Evolutionary conservation across 2,888 invertebrate genomes (phyloP).

Genomic region (Leptopilina drosophilae): DNA sequence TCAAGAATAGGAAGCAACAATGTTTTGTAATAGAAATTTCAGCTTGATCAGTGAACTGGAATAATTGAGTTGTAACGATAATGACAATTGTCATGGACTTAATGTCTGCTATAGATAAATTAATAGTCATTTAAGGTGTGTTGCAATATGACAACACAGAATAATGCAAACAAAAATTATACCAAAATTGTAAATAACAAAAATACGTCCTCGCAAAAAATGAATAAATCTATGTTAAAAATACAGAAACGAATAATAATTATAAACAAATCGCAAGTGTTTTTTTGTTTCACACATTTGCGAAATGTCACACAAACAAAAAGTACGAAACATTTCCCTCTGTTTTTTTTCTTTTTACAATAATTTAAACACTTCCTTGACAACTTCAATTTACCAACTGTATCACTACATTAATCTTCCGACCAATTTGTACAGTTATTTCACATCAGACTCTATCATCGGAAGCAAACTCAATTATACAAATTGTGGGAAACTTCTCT

Average conservation of each 20-base stretch:
- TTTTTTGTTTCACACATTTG: too few relatives aligned
- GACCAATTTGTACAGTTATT: slow-evolving; percentile 20
- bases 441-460: slow-evolving; percentile 25
- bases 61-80: slow-evolving; percentile 37
- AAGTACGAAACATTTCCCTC: too few relatives aligned
- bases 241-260: too few relatives aligned
- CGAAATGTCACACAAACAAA: too few relatives aligned
- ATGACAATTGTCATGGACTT: slow-evolving; percentile 23
- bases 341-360: background rate
- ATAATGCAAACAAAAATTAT: background rate
- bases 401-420: slow-evolving; percentile 2
- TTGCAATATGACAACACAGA: background rate
- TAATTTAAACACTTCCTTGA: background rate
- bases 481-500: slow-evolving; percentile 26
- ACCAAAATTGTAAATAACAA: background rate
- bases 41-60: slow-evolving; percentile 31
- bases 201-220: too few relatives aligned
- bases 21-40: slow-evolving; percentile 8
- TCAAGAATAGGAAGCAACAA: background rate
- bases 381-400: background rate
- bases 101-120: slow-evolving; percentile 22
- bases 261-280: too few relatives aligned
- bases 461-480: slow-evolving; percentile 30
- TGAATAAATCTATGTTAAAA: too few relatives aligned
- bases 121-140: slow-evolving; percentile 22